Conservation (phyloP, 2,797 vertebrate species). For the Lemur catta region DNA sequence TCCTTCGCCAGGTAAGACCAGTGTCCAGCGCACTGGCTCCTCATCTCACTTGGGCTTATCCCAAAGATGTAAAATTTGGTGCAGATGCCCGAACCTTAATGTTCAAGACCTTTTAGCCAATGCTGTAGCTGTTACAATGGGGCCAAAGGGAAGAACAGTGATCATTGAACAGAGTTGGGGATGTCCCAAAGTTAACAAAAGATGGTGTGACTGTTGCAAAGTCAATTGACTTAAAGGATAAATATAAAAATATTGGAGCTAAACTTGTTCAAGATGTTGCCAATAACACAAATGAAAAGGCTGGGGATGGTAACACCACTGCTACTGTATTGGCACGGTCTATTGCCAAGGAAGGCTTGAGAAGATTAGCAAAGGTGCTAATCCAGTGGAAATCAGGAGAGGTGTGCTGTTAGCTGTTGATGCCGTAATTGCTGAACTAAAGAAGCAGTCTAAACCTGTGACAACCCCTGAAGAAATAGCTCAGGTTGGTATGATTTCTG, state of each 20-base stretch:
- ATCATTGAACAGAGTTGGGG: constrained; percentile 99
- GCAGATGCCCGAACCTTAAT: constrained; percentile 97
- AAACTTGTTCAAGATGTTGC: constrained; percentile 97
- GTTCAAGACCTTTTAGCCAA: constrained; percentile 98
- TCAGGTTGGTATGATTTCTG: constrained; percentile 98
- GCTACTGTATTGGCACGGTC: constrained; percentile 95
- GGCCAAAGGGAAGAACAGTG: constrained; percentile 98
- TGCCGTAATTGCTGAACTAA: constrained; percentile 91
- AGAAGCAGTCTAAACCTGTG: constrained; percentile 95
- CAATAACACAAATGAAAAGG: constrained; percentile 99
- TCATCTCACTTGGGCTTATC: constrained; percentile 92
- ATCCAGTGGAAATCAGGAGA: constrained; percentile 96
- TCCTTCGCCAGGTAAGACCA: constrained; percentile 91
- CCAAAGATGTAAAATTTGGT: constrained; percentile 98
- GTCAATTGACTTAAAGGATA: constrained; percentile 96
- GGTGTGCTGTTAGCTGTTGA: constrained; percentile 97
- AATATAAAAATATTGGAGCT: constrained; percentile 97
- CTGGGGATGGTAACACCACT: constrained; percentile 97
- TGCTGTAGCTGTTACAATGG: constrained; percentile 98
- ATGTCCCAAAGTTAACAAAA: constrained; percentile 98
- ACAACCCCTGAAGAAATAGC: constrained; percentile 99
- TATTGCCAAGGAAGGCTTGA: constrained; percentile 97
- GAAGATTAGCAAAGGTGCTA: constrained; percentile 98
- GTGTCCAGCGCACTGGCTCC: constrained; percentile 92
- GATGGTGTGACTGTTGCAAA: constrained; percentile 98